Evolutionary conservation across 2,797 vertebrate species (phyloP).

Genomic region (Mallotus villosus): DNA sequence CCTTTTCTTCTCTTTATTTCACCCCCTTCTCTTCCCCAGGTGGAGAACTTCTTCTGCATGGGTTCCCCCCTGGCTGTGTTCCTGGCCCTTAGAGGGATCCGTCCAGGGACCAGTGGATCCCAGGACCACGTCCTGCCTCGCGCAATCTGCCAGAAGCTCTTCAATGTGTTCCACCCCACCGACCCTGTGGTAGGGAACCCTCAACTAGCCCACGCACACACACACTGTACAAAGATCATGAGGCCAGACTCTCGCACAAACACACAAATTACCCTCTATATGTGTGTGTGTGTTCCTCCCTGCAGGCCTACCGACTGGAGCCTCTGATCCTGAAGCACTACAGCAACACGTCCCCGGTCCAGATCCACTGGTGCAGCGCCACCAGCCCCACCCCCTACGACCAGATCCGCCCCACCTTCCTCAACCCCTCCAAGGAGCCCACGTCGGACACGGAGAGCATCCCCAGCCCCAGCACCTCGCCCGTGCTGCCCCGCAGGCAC

Average conservation of each 20-base stretch:
- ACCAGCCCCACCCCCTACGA: slow-evolving; percentile 86
- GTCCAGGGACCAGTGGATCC: slow-evolving; percentile 86
- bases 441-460: slow-evolving; percentile 83
- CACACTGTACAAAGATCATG: too few species aligned
- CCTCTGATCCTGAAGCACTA: slow-evolving; percentile 97
- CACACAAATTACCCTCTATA: neutral
- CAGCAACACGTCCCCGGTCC: slow-evolving; percentile 92
- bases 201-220: neutral
- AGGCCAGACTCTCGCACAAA: too few species aligned
- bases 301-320: slow-evolving; percentile 94
- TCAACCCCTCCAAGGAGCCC: slow-evolving; percentile 88
- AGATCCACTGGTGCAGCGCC: slow-evolving; percentile 96
- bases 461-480: slow-evolving; percentile 91
- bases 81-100: slow-evolving; percentile 91
- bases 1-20: too few species aligned
- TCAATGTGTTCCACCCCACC: slow-evolving; percentile 98
- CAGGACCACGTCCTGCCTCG: slow-evolving; percentile 96
- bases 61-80: slow-evolving; percentile 97
- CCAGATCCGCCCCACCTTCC: slow-evolving; percentile 86
- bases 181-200: slow-evolving; percentile 93
- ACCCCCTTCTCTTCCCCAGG: slow-evolving; percentile 66
- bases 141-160: slow-evolving; percentile 87
- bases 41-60: slow-evolving; percentile 99
- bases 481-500: slow-evolving; percentile 84
- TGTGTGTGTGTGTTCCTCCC: slow-evolving; percentile 23